Base-by-base conservation (phyloP, 1,140 invertebrate species). In the Oedothorax gibbosus region DNA sequence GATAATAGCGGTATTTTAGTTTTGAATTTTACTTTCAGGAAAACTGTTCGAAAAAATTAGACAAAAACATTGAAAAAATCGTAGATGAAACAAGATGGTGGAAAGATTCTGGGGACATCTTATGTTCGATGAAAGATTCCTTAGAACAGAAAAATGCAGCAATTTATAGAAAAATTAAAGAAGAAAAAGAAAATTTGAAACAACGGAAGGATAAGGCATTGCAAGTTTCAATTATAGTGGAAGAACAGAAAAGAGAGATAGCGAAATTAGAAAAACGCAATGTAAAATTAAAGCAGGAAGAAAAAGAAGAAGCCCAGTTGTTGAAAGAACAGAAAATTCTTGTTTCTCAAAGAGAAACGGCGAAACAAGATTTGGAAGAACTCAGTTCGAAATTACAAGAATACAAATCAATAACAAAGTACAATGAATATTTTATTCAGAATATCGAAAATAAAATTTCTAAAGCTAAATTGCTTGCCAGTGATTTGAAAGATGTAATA, bases 31-130 rank as follows among this genome's bases (percentile, higher is more conserved):
- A 57, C 10, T 75, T 75, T 12, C n/a, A 75, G 72, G 21, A 57
- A 60, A 8, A 21, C 9, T 49, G 56, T 18, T 20, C 56, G 9
- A 56, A 21, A 15, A 21, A 21, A 15, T 8, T 75, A 21, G 21
- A 57, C n/a, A 60, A 49, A 35, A 75, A 60, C n/a, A 15, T 75
- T 56, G 72, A 75, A 35, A 21, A 56, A 60, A 51, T 77, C 14
- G 57, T 18, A 18, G 75, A 77, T 4, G 75, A 77, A 65, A 77
- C 35, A 12, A 49, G 75, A 62, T 77, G 75, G 75, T 77, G 49
- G 35, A 65, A 51, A 51, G 75, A 77, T 21, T 64, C 57, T 2
- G 75, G n/a, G 56, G n/a, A 51, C 15, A 50, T 62, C 21, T 50
- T 77, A 21, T 11, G 51, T 14, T 21, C 72, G 6, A 57, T 57